Evolutionary conservation across 2,797 vertebrate species (phyloP), one percentile per base, ranked within the genome.

Genomic region (Enteromius fasciolatus): DNA sequence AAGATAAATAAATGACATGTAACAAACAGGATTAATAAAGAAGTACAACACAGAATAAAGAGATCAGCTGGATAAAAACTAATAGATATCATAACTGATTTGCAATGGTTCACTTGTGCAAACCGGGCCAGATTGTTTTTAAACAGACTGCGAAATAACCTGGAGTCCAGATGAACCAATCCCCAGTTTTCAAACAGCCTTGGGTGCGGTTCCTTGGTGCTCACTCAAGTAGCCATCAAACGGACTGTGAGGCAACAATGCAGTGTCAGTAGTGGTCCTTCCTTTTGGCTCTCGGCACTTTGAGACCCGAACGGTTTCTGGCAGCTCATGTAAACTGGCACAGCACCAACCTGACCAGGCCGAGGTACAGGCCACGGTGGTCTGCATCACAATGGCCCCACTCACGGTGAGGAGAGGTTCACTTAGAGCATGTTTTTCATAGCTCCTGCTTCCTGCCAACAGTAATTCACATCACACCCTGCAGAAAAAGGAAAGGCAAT

Each of bases 401-500:
- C 85, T 89, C 88, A 86, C 78, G 85, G 87, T 87, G 88, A 89
- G 87, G 89, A 63, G 20, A 36, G 70, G 48, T 54, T 57, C 85
- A 77, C 25, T 11, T 20, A 81, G 87, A 74, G 48, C 79, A 78
- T 4, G 63, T 28, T 74, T 77, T 70, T 84, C 67, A 81, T 66
- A 81, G 57, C 83, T 82, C 72, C 48, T 44, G 11, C 23, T 33
- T 41, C 50, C 25, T 81, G 86, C 88, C 89, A 91, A 87, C 87
- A 78, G 73, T 89, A 90, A 92, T 88, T 85, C 76, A 89, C 83
- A 88, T 84, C 87, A 76, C 80, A 84, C 83, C 66, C 68, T 85
- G 76, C 64, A 59, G 80, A 81, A 67, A 66, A 31, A 74, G 85
- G 80, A 88, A 91, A 92, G 85, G 76, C 25, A n/a, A n/a, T n/a